Conservation (phyloP, 2,797 vertebrate genomes). For the Pygocentrus nattereri region DNA sequence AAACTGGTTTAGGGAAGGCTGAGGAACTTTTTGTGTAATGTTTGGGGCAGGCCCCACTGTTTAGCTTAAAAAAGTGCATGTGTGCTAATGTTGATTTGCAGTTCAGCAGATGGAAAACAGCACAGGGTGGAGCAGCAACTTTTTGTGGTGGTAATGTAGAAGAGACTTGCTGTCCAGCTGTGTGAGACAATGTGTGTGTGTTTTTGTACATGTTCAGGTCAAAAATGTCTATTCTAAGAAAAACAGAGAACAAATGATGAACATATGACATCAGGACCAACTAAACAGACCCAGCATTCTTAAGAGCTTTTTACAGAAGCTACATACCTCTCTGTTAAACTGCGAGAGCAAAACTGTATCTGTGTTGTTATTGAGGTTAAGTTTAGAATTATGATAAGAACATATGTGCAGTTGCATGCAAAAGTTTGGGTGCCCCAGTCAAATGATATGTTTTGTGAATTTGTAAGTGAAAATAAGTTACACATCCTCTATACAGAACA, state of each 20-base stretch:
- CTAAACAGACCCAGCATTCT: neutral
- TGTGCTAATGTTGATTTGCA: constrained; percentile 29
- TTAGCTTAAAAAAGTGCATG: constrained; percentile 5
- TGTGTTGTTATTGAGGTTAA: neutral
- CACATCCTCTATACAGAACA: no score
- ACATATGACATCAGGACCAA: neutral
- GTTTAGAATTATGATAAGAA: neutral
- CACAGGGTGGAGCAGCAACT: neutral
- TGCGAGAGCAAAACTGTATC: neutral
- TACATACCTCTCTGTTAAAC: neutral
- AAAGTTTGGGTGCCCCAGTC: no score
- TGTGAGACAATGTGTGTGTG: neutral
- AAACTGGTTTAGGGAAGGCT: neutral
- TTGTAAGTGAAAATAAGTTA: no score
- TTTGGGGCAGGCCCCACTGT: neutral
- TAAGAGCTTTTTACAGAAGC: neutral
- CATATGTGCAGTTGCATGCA: no score
- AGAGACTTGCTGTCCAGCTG: neutral
- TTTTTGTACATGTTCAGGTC: neutral
- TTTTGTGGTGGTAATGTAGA: neutral
- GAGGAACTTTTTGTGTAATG: neutral
- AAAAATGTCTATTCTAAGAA: neutral
- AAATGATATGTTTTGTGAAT: no score
- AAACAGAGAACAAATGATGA: neutral
- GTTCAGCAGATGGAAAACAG: constrained; percentile 30